Conservation (phyloP, 2,113 vertebrate genomes). For the Coreoperca whiteheadi region DNA sequence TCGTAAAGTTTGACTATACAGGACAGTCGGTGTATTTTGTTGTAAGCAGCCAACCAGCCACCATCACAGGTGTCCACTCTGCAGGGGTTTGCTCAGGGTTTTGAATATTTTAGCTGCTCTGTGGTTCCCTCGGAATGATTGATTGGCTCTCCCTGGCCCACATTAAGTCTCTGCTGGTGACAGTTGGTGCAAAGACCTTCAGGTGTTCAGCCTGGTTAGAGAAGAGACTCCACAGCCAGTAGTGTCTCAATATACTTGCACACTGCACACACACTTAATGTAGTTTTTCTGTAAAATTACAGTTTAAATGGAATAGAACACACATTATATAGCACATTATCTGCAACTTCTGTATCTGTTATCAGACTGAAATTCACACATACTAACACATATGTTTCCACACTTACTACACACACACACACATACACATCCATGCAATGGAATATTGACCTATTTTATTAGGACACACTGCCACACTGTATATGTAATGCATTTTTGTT, state of each 20-base stretch:
- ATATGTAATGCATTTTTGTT: background rate
- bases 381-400: background rate
- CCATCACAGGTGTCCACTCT: conserved; percentile 76
- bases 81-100: conserved; percentile 41
- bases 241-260: background rate
- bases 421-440: background rate
- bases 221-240: background rate
- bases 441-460: conserved; percentile 1
- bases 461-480: background rate
- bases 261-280: background rate
- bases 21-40: conserved; percentile 51
- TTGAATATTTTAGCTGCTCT: conserved; percentile 55
- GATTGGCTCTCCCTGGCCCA: conserved; percentile 55
- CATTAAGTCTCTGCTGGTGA: conserved; percentile 41
- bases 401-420: background rate
- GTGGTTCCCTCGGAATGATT: conserved; percentile 58
- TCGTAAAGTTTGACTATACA: conserved; percentile 11
- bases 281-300: background rate
- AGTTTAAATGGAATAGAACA: background rate
- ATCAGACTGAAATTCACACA: background rate
- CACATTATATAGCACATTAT: background rate
- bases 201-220: conserved; percentile 33
- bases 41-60: conserved; percentile 39
- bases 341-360: background rate
- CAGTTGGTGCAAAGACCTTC: conserved; percentile 36